Base-by-base conservation (phyloP, 2,888 invertebrate species). In the Alloplasta piceator region DNA sequence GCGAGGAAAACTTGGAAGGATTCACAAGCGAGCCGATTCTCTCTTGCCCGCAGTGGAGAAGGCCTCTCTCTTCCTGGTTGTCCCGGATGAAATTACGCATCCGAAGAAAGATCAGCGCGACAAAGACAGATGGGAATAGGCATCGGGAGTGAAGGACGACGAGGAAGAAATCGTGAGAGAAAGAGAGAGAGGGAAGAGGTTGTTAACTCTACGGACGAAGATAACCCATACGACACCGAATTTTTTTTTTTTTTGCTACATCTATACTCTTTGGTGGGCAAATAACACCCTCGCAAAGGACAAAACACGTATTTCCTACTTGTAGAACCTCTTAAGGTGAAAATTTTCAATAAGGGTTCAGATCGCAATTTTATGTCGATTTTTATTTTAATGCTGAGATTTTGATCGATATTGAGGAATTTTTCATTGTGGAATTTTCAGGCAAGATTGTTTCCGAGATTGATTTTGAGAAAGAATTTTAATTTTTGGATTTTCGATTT, bases 41-140 rank as follows among this genome's bases (percentile, higher is more conserved):
- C 66, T 39, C 61, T 26, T 26, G 26, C 26, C 26, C 26, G 26
- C 26, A 26, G 61, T 58, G 52, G 63, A 73, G 64, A 75, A 72
- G 41, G 60, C 66, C 67, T 77, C 67, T 52, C 77, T 75, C 86
- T 87, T 87, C 86, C 86, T 85, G 87, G 85, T 89, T 86, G 86
- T 86, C 84, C 84, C 86, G 87, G 83, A 86, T 87, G 84, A 88
- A 89, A 88, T 89, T 89, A 88, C 89, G 87, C 86, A 83, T 87
- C 85, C 78, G 78, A 67, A 26, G 82, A 70, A 43, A 81, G 72
- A 83, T 79, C 71, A 80, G 68, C 67, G 74, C 55, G 81, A 79
- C 78, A 81, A 66, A 78, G 81, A 76, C 72, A 72, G 78, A 70
- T 74, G 78, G 81, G 64, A 83, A 77, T 80, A 76, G 66, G 77